Evolutionary conservation across 2,888 invertebrate genomes (phyloP), one percentile per base, ranked within the genome.

Genomic region (Megaustenia siamemsis): DNA sequence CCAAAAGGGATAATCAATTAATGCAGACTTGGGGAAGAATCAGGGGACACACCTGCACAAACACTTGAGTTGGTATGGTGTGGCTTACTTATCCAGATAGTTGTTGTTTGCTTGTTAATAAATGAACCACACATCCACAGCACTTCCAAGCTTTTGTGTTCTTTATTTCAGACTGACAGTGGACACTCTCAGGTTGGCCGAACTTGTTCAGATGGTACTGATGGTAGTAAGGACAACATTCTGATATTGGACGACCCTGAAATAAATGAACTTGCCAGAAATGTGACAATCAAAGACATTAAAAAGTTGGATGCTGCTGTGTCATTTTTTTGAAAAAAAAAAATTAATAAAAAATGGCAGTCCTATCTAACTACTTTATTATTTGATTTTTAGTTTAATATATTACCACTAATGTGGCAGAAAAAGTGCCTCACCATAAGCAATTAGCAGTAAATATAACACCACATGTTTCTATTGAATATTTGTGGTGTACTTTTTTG

Each of bases 221-320:
- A 35, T 35, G 21, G 45, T n/a, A n/a, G 49, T 15, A 18, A n/a
- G 8, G 10, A 53, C 35, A 8, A 32, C n/a, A 38, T 40, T 49
- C 69, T 38, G 24, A 53, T 69, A 6, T 77, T 45, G 66, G 56
- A 83, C 56, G 56, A 38, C 77, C 77, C 83, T 15, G 68, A 77
- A 43, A 63, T 83, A 68, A 43, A 66, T n/a, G 68, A 69, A 5
- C 77, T 49, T 53, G 12, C 53, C 21, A 43, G 15, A 18, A 76
- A 77, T 49, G 77, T 83, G n/a, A 77, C 66, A 24, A 1, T 32
- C 28, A 40, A 28, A 43, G 68, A 83, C 12, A 40, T 82, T 12
- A 18, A 77, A n/a, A 77, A 1, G 21, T 45, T 83, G 28, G 77
- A 40, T 8, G 45, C 32, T 8, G 45, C 32, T 24, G 18, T 3